phyloP scores from a whole-genome alignment of 1,140 invertebrate genomes.

The Cataglyphis hispanica region DNA sequence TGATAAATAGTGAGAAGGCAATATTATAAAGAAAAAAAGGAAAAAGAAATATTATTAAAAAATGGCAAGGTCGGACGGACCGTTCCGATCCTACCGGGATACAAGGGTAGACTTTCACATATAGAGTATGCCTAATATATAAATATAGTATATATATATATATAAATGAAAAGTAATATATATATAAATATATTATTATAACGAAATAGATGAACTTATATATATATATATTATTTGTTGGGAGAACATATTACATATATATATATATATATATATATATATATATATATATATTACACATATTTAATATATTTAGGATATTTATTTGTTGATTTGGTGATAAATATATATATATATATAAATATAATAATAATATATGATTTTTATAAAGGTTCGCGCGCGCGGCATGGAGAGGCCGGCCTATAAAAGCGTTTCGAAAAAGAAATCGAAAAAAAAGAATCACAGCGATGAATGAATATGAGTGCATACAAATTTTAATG shows the following conservation, averaged over 20 bases:
- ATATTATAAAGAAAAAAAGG: conserved; percentile 69
- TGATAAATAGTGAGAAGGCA: conserved; percentile 63
- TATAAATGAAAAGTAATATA: conserved; percentile 67
- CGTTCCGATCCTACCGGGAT: conserved; percentile 81
- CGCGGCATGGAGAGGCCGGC: conserved; percentile 68
- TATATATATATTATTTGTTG: conserved; percentile 85
- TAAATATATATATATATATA: conserved; percentile 73
- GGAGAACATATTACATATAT: conserved; percentile 82
- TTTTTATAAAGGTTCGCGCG: conserved; percentile 76
- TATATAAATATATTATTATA: conserved; percentile 68
- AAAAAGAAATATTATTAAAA: conserved; percentile 66
- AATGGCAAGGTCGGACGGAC: conserved; percentile 67
- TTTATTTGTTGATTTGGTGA: conserved; percentile 86
- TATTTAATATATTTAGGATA: conserved; percentile 85
- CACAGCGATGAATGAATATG: conserved; percentile 17
- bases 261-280: conserved; percentile 82
- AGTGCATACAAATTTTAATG: conserved; percentile 38
- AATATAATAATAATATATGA: conserved; percentile 69
- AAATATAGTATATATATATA: conserved; percentile 75
- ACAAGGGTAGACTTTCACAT: conserved; percentile 85
- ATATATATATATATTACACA: conserved; percentile 82
- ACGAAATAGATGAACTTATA: conserved; percentile 72
- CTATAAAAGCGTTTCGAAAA: conserved; percentile 72
- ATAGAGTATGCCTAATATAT: conserved; percentile 83
- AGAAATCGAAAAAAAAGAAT: conserved; percentile 1